Conservation (phyloP, 2,797 vertebrate species). For the Glossophaga mutica region DNA sequence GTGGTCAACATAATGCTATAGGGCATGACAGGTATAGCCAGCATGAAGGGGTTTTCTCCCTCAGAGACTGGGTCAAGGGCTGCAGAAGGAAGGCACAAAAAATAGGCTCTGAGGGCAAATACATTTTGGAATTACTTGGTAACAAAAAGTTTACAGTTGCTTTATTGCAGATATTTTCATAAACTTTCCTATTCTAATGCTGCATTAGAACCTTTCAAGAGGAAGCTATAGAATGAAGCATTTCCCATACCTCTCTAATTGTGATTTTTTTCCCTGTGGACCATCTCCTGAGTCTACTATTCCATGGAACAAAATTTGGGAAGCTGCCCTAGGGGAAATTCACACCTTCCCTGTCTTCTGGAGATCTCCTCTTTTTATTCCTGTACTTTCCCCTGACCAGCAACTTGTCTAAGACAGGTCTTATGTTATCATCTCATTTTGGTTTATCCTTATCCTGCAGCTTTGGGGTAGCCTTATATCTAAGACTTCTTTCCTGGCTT, state of each 20-base stretch:
- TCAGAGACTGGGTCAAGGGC: not conserved
- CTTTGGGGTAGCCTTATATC: not conserved
- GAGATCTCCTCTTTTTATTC: not conserved
- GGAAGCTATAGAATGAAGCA: not conserved
- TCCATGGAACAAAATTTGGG: not conserved
- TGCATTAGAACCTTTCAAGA: not conserved
- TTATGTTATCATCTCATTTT: not conserved
- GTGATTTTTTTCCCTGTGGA: not conserved
- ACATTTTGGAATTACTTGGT: not conserved
- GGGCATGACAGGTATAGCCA: not conserved
- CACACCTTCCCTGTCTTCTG: not conserved
- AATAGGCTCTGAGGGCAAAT: not conserved
- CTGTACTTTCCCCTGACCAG: not conserved
- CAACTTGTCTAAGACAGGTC: not conserved
- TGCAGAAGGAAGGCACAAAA: not conserved
- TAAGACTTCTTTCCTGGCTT: not conserved
- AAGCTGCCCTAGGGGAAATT: not conserved
- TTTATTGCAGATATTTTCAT: not conserved
- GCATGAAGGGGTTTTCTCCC: not conserved
- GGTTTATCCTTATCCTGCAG: not conserved
- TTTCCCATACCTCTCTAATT: not conserved
- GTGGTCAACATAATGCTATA: not conserved
- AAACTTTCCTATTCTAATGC: constrained; percentile 24
- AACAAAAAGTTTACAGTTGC: not conserved
- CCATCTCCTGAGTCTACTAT: not conserved